Base-by-base conservation (phyloP, 2,113 vertebrate genomes). In the Pithys albifrons region DNA sequence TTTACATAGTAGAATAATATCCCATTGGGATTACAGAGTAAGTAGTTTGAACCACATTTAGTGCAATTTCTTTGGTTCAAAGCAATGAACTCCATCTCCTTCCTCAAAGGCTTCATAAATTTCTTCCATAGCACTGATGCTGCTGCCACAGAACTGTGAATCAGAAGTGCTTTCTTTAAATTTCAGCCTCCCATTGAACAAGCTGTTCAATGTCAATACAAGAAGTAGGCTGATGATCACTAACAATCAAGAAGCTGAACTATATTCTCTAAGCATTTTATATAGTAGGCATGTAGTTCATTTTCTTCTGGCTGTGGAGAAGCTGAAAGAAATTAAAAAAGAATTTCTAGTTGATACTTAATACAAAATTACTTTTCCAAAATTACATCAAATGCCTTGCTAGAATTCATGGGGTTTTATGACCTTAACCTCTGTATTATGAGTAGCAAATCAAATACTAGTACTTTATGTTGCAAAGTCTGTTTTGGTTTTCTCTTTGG, bases 201-300 rank as follows among this genome's bases (percentile, higher is more conserved):
- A 65, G 18, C 39, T 51, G 14, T 49, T 52, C 19, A n/a, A 10
- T 20, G 88, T 79, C 64, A 59, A 71, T 19, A 41, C 3, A 33
- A 49, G 35, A 55, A 28, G 23, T 19, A 14, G 31, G 48, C n/a
- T 35, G 28, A 67, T 14, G 45, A 39, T 89, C 69, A 69, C 89
- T 96, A 99, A 70, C 76, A 97, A 87, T 96, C 98, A 22, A 99
- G 98, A 85, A 99, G 97, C 52, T 98, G 98, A 7, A 98, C 96
- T 25, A 99, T 93, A 87, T 98, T 99, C 90, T 99, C 98, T 64
- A 99, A 98, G 94, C 99, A 99, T 97, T 98, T 99, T 88, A 99
- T 81, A 71, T 99, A 96, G 95, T 99, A 99, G 86, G 89, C 41
- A 61, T 97, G 98, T 39, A 98, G 89, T 17, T 98, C 95, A 39